Conservation (phyloP, 1,140 invertebrate species). For the Drosophila sproati region DNA sequence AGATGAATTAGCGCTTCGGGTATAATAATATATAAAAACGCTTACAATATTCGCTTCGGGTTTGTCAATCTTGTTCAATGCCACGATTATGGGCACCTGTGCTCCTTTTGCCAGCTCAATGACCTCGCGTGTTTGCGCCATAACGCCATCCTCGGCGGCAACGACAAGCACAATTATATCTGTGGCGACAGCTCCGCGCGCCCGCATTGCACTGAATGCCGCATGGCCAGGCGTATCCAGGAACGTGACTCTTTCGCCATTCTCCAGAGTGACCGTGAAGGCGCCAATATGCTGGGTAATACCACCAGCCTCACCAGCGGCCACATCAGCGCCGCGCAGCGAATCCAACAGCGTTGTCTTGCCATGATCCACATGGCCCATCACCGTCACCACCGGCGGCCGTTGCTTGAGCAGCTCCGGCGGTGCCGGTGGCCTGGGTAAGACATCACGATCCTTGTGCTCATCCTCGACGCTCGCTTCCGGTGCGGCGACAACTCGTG, state of each 20-base stretch:
- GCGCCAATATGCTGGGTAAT: conserved; percentile 99
- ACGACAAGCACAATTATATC: conserved; percentile 98
- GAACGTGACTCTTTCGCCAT: conserved; percentile 94
- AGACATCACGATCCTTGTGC: conserved; percentile 85
- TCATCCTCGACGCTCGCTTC: conserved; percentile 65
- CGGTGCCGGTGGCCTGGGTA: conserved; percentile 87
- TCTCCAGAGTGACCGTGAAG: conserved; percentile 92
- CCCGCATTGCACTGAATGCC: conserved; percentile 96
- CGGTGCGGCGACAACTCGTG: conserved; percentile 86
- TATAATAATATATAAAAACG: too few relatives aligned
- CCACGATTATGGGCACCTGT: conserved; percentile 97
- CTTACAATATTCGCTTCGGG: conserved; percentile 93
- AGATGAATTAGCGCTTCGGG: neutral
- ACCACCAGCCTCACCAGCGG: conserved; percentile 97
- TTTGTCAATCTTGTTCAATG: conserved; percentile 99
- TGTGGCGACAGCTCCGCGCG: conserved; percentile 95
- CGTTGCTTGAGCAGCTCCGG: conserved; percentile 87
- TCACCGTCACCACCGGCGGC: conserved; percentile 97
- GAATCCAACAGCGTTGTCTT: conserved; percentile 98
- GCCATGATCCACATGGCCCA: conserved; percentile 99
- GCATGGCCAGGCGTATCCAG: conserved; percentile 99
- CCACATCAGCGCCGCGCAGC: conserved; percentile 93
- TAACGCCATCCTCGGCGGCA: conserved; percentile 99
- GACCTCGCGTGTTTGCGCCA: conserved; percentile 97
- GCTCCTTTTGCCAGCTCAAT: conserved; percentile 91